Evolutionary conservation across 2,113 vertebrate species (phyloP).

Genomic region (Cyrtonyx montezumae): DNA sequence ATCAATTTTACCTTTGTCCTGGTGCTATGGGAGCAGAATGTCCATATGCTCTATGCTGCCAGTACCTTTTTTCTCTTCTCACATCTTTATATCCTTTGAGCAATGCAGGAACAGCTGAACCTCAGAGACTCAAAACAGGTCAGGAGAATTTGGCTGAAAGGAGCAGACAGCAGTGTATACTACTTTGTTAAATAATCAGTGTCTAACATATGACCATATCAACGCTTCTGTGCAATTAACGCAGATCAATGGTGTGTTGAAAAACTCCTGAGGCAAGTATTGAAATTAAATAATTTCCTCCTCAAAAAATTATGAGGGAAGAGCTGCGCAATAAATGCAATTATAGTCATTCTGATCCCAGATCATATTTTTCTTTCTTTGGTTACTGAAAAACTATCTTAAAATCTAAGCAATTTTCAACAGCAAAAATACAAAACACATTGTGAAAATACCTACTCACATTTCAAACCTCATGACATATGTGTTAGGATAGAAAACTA

Average conservation of each 20-base stretch:
- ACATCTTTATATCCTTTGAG: not conserved
- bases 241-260: not conserved
- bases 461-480: constrained; percentile 24
- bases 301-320: not conserved
- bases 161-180: not conserved
- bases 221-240: not conserved
- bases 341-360: not conserved
- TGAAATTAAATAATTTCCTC: not conserved
- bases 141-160: not conserved
- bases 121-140: not conserved
- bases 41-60: not conserved
- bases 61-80: not conserved
- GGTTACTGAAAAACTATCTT: not conserved
- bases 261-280: not conserved
- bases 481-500: not conserved
- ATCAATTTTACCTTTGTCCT: not conserved
- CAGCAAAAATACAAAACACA: constrained; percentile 40
- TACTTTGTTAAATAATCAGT: not conserved
- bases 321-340: not conserved
- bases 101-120: not conserved
- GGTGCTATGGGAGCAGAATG: not conserved
- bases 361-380: not conserved
- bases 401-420: not conserved
- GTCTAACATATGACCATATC: not conserved
- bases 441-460: constrained; percentile 44